A percentile compares a stretch with the other conserved stretches of the same genome.
These are phyloP conservation scores for Bergia puertoricense DNA, from an alignment of 92 coral and sea anemone genomes.

Conservation along the genomic window DNA sequence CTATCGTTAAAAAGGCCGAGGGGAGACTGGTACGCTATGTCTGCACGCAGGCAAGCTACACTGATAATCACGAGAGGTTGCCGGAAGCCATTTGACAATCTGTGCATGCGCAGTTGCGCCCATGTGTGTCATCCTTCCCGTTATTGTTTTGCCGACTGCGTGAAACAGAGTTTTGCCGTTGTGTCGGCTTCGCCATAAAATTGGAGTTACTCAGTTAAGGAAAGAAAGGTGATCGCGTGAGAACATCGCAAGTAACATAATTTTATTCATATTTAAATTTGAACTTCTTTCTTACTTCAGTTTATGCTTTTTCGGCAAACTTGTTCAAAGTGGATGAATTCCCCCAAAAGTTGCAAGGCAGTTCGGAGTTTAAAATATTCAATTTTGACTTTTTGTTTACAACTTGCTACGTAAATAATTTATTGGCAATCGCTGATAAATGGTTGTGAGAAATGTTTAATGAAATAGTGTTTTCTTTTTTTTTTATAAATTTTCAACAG, in stretches of 20 bases:
- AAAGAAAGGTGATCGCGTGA: background rate
- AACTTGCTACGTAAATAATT: too few relatives aligned
- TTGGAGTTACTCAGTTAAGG: background rate
- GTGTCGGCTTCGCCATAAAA: background rate
- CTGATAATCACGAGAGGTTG: background rate
- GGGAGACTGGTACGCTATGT: too few relatives aligned
- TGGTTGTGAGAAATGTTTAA: too few relatives aligned
- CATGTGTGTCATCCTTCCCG: background rate
- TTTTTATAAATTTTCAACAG: too few relatives aligned
- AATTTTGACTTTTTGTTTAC: too few relatives aligned
- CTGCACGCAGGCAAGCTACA: too few relatives aligned
- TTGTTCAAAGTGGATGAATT: background rate
- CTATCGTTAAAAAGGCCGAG: too few relatives aligned
- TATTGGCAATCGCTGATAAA: too few relatives aligned
- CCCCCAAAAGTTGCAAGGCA: background rate
- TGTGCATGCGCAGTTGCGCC: background rate
- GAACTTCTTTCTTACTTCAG: background rate
- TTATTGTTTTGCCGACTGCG: background rate
- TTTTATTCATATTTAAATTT: too few relatives aligned
- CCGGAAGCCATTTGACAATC: background rate
- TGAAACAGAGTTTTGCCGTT: background rate
- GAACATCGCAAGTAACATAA: background rate
- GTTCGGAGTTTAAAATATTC: too few relatives aligned
- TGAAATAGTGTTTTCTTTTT: too few relatives aligned
- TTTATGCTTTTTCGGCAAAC: background rate